Conservation (phyloP, 2,797 vertebrate species). For the Crypturellus tataupa region DNA sequence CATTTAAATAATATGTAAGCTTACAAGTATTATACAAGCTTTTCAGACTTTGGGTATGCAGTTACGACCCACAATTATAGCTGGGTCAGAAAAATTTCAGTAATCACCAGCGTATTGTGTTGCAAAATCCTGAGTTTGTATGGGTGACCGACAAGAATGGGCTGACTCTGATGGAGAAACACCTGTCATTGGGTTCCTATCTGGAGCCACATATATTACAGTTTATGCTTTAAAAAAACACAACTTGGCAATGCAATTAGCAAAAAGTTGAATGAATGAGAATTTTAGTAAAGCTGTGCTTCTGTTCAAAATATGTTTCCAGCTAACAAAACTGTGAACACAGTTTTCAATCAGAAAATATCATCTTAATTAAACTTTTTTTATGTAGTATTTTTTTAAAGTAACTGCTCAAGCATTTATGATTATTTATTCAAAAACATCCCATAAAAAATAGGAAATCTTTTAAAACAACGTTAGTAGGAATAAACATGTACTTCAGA, state of each 20-base stretch:
- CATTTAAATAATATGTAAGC: not conserved
- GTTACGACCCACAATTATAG: not conserved
- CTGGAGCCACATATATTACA: not conserved
- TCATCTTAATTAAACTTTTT: not conserved
- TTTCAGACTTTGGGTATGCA: not conserved
- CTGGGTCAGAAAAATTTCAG: constrained; percentile 3
- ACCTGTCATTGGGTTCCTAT: not conserved
- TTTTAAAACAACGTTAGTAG: not conserved
- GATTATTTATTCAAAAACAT: not conserved
- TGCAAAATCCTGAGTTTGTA: not conserved
- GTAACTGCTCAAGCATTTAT: not conserved
- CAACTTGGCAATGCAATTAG: not conserved
- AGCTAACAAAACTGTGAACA: not conserved
- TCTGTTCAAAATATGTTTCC: not conserved
- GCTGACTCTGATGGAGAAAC: not conserved
- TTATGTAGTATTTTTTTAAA: not conserved
- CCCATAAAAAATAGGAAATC: not conserved
- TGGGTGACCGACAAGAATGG: not conserved
- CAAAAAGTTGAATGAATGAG: not conserved
- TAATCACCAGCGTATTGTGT: not conserved
- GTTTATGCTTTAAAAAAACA: not conserved
- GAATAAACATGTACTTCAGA: constrained; percentile 1
- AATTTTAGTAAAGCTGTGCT: not conserved
- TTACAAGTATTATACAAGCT: not conserved
- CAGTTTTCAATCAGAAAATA: not conserved